Base-by-base conservation (phyloP, 2,113 vertebrate genomes). In the Thalassoma bifasciatum region DNA sequence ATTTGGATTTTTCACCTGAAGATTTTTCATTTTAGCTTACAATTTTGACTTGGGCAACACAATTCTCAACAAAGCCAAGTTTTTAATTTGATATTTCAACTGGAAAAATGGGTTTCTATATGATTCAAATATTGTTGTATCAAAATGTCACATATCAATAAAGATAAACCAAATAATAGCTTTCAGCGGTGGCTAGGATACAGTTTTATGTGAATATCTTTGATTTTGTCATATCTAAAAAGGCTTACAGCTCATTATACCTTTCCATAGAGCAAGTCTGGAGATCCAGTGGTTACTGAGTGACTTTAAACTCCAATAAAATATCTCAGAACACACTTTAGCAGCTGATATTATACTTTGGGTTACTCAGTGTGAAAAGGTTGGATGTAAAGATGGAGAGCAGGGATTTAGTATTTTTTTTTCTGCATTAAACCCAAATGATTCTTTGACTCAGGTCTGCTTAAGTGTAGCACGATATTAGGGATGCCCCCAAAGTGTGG, bases 381-480 rank as follows among this genome's bases (percentile, higher is more conserved):
- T 56, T 46, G 0, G 5, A 4, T 47, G 23, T 73, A 7, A 19
- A 12, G 36, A 57, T 3, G 26, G 30, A 53, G 17, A 58, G 30
- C 30, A 23, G 8, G 10, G 36, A 42, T 38, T 56, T 8, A 2
- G 10, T n/a, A 5, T 26, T 75, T 69, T 53, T 13, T 79, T 66
- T 53, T 34, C 58, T 60, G 71, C 59, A 40, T 49, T 59, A 16
- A 82, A 72, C 30, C 50, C 52, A 75, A 62, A 74, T 16, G n/a
- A 49, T 59, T 51, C 72, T 88, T 84, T 90, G 89, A 85, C 88
- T 88, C 89, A 91, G 88, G 91, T 88, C 72, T 87, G 86, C 82
- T 81, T 51, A 62, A 83, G 83, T 86, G 88, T 90, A 89, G 89
- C 85, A 88, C 52, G 67, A 75, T 30, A 14, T 38, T 44, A 58